Evolutionary conservation across 2,888 invertebrate species (phyloP).

Genomic region (Thysanoteuthis rhombus): DNA sequence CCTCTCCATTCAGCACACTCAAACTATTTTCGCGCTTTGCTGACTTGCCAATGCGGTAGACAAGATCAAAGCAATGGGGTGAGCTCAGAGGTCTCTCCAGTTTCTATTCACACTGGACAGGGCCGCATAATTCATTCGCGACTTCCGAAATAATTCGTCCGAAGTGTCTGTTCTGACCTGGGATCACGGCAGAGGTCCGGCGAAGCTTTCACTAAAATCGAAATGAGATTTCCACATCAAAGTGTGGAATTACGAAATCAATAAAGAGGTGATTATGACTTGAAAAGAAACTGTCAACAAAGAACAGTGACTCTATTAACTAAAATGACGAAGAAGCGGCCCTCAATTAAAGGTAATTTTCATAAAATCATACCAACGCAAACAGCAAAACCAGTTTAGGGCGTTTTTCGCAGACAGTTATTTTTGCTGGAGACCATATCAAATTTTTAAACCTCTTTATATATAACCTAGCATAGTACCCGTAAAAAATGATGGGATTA

Average conservation of each 20-base stretch:
- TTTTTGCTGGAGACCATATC: background rate
- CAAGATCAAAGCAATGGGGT: background rate
- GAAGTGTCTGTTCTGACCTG: background rate
- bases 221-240: background rate
- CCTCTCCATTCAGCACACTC: background rate
- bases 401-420: background rate
- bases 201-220: background rate
- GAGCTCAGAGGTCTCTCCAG: background rate
- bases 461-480: no score
- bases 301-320: background rate
- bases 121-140: background rate
- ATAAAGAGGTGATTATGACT: background rate
- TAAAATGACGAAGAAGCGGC: background rate
- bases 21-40: slow-evolving; percentile 12
- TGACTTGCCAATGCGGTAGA: background rate
- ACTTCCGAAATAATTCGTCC: background rate
- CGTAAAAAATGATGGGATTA: no score
- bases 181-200: background rate
- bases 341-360: background rate
- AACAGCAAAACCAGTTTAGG: background rate
- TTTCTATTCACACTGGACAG: background rate
- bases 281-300: background rate
- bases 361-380: background rate
- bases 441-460: background rate
- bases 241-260: background rate